These are phyloP conservation scores for Stenoptilia bipunctidactyla DNA, from an alignment of 2,888 invertebrate genomes.

Conservation along the genomic window DNA sequence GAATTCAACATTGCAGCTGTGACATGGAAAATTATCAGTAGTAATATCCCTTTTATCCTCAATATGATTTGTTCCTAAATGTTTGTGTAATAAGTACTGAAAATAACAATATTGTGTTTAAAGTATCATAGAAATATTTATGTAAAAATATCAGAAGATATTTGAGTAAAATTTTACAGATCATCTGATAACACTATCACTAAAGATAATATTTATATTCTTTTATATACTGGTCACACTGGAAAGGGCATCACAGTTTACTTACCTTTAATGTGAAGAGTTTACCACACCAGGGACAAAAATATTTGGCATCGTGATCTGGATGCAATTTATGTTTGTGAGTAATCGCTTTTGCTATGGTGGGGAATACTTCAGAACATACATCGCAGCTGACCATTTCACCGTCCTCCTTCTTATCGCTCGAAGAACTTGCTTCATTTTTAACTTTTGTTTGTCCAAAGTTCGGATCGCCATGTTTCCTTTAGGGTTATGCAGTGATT, in stretches of 20 bases:
- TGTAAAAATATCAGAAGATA: too few species aligned
- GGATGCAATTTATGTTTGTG: constrained; percentile 78
- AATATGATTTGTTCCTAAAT: constrained; percentile 58
- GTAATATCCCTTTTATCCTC: constrained; percentile 22
- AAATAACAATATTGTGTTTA: constrained; percentile 22
- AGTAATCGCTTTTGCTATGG: constrained; percentile 74
- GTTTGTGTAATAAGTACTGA: constrained; percentile 72
- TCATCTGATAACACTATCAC: too few species aligned
- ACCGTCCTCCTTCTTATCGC: constrained; percentile 30
- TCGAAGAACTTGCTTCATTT: constrained; percentile 24
- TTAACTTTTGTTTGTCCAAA: constrained; percentile 56
- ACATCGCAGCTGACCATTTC: constrained; percentile 71
- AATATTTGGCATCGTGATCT: constrained; percentile 73
- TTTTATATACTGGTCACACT: too few species aligned
- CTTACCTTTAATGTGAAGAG: constrained; percentile 75
- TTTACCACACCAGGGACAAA: constrained; percentile 77
- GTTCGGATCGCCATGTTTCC: constrained; percentile 74
- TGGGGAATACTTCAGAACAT: constrained; percentile 68
- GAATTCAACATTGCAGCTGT: constrained; percentile 70
- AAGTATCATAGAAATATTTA: too few species aligned
- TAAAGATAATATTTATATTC: too few species aligned
- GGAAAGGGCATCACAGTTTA: not conserved
- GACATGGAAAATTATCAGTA: constrained; percentile 45
- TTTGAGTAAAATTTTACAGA: too few species aligned
- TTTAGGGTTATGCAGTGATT: too few species aligned